Evolutionary conservation across 2,888 invertebrate species (phyloP).

Genomic region (Oscheius sp.): DNA sequence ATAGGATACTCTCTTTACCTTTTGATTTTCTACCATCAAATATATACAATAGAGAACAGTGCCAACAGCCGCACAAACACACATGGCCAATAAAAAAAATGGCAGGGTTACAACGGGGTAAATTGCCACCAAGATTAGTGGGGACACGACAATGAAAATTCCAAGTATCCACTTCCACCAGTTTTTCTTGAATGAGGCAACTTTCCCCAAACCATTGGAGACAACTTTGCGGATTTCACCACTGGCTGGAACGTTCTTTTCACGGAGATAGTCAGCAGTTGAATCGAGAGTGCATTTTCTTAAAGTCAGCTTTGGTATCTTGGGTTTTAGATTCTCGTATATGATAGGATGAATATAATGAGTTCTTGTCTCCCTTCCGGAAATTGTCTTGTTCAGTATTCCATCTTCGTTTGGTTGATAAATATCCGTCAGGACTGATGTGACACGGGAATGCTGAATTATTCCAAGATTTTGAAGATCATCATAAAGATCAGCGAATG

Average conservation of each 20-base stretch:
- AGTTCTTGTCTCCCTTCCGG: background rate
- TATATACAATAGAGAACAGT: slow-evolving; percentile 12
- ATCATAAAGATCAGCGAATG: slow-evolving; percentile 1
- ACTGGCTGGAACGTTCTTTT: background rate
- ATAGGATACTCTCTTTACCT: background rate
- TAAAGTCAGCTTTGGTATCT: background rate
- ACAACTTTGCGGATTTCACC: background rate
- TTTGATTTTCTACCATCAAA: background rate
- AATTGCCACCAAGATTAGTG: background rate
- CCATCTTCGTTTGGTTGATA: background rate
- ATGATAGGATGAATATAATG: background rate
- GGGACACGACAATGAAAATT: background rate
- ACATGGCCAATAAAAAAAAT: background rate
- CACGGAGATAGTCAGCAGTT: background rate
- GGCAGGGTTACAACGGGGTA: background rate
- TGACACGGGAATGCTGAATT: background rate
- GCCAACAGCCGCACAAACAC: slow-evolving; percentile 14
- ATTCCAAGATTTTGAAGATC: slow-evolving; percentile 9
- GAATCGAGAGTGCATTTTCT: background rate
- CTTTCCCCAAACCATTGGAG: slow-evolving; percentile 2
- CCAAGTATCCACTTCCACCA: background rate
- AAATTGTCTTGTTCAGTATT: background rate
- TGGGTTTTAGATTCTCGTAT: background rate
- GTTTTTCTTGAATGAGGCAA: background rate
- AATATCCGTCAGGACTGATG: background rate